Evolutionary conservation across 2,113 vertebrate genomes (phyloP).

Genomic region (Cervus canadensis): DNA sequence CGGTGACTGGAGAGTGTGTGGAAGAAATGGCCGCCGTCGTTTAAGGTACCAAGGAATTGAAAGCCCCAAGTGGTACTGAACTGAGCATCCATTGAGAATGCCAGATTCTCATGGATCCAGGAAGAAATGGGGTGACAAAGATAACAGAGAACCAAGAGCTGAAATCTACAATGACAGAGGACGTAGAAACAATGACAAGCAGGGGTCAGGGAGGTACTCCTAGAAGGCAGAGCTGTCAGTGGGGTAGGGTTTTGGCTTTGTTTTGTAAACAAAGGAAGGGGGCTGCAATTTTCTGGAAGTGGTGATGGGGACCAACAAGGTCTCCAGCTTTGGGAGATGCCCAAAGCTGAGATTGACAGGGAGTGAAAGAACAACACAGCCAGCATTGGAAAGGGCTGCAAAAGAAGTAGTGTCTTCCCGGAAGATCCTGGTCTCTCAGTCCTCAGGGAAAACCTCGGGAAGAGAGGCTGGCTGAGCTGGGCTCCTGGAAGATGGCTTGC

Average conservation of each 20-base stretch:
- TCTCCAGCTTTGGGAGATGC: background rate
- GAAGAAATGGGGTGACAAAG: background rate
- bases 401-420: background rate
- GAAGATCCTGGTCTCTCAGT: background rate
- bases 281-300: background rate
- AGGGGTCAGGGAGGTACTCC: rapidly evolving
- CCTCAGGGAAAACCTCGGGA: background rate
- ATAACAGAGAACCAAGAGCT: background rate
- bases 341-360: background rate
- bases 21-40: background rate
- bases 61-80: rapidly evolving
- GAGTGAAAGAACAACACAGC: background rate
- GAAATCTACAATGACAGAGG: background rate
- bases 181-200: background rate
- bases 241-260: background rate
- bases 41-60: background rate
- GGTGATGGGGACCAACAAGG: rapidly evolving
- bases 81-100: background rate
- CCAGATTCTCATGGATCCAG: background rate
- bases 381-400: background rate
- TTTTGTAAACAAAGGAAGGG: background rate
- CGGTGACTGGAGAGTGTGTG: no score
- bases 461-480: background rate
- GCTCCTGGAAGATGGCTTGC: background rate
- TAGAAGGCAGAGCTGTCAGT: background rate